Percentiles rank a stretch among this genome's conserved stretches.
Evolutionary conservation across 2,113 vertebrate species (phyloP).

Genomic region (Ondatra zibethicus): DNA sequence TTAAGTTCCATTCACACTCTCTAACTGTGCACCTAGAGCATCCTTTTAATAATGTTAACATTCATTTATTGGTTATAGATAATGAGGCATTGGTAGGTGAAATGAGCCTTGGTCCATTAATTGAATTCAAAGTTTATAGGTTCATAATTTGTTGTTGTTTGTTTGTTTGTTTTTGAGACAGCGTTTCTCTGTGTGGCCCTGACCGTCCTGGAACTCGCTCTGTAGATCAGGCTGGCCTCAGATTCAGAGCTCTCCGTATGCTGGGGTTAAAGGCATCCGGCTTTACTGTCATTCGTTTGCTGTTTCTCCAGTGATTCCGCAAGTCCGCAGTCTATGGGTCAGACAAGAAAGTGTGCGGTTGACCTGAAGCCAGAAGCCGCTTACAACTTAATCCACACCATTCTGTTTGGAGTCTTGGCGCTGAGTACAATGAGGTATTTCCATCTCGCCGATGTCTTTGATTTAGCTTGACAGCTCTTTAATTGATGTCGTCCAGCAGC

Average conservation of each 20-base stretch:
- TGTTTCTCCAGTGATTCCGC: slow-evolving; percentile 78
- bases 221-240: not conserved
- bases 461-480: not conserved
- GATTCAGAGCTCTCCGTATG: not conserved
- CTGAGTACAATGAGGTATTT: slow-evolving; percentile 98
- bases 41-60: not conserved
- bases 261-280: not conserved
- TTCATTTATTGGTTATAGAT: not conserved
- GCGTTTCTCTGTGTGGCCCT: not conserved
- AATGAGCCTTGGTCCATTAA: not conserved
- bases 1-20: too few relatives aligned
- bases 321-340: slow-evolving; percentile 51
- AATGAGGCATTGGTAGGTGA: not conserved
- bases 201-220: not conserved
- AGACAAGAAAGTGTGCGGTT: slow-evolving; percentile 71
- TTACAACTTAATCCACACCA: slow-evolving; percentile 93
- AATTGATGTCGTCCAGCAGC: not conserved
- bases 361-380: slow-evolving; percentile 91
- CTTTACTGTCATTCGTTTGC: not conserved
- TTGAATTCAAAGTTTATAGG: not conserved
- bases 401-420: slow-evolving; percentile 94
- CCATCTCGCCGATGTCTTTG: not conserved
- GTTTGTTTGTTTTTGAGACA: not conserved
- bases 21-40: not conserved
- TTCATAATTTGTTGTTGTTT: not conserved